Base-by-base conservation (phyloP, 2,888 invertebrate genomes). In the Dryococelus australis region DNA sequence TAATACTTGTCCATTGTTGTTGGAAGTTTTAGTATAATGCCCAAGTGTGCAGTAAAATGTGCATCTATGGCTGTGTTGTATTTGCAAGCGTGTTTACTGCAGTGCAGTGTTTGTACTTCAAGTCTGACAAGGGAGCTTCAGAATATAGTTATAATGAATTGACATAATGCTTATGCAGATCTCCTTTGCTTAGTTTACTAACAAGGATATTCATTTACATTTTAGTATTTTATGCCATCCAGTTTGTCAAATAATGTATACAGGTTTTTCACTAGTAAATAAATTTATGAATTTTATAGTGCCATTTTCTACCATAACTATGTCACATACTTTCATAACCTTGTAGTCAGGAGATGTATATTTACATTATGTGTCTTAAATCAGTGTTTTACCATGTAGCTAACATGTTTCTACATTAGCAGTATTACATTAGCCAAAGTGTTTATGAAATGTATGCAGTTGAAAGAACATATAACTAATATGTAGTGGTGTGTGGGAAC, bases 1-100 rank as follows among this genome's bases (percentile, higher is more conserved):
- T 93, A 91, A 90, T 65, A 16, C 24, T 24, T 65, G 1, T 16
- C 16, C n/a, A 20, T 51, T 51, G 51, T 20, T 65, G 65, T 65
- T 65, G 65, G n/a, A 65, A n/a, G 65, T 65, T 65, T 20, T 65
- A 65, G 65, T 20, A 9, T 65, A 10, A n/a, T 65, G n/a, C n/a
- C n/a, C 24, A 24, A n/a, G 65, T 65, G 65, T 65, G 65, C 65
- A 65, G 65, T 65, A 65, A 65, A n/a, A 65, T n/a, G 20, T 65
- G n/a, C 8, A n/a, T 20, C n/a, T 24, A 5, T 65, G 65, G 65
- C 65, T 65, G 24, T 65, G 65, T 65, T n/a, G 65, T n/a, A 20
- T 65, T 65, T 1, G n/a, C 65, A 65, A 65, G 65, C 65, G n/a
- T 65, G 20, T 20, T 5, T 24, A n/a, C 65, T 3, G n/a, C n/a